Conservation (phyloP, 2,888 invertebrate genomes). For the Cephalotes varians region DNA sequence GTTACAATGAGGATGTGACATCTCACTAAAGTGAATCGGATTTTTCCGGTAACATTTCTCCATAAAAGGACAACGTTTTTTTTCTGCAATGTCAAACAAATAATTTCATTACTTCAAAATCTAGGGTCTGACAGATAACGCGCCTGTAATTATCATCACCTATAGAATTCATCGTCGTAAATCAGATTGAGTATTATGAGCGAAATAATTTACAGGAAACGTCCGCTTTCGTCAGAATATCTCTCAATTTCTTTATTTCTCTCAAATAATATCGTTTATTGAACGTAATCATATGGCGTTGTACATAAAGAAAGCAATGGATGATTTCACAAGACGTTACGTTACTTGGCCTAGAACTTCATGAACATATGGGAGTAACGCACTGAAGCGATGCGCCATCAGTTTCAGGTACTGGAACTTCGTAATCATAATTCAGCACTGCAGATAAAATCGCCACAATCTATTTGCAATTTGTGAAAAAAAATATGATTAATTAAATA, state of each 20-base stretch:
- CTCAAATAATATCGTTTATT: neutral
- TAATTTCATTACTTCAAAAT: neutral
- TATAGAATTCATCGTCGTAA: conserved; percentile 38
- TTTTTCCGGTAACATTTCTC: conserved; percentile 93
- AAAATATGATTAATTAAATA: too few species aligned
- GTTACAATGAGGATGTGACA: conserved; percentile 93
- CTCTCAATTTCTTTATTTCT: neutral
- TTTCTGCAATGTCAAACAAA: conserved; percentile 60
- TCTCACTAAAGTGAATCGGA: conserved; percentile 94
- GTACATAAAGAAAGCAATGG: neutral
- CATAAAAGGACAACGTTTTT: conserved; percentile 91
- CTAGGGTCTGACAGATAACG: neutral
- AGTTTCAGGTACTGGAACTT: neutral
- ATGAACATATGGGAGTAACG: neutral
- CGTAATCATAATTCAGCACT: too few species aligned
- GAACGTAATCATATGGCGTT: neutral
- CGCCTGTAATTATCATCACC: conserved; percentile 1
- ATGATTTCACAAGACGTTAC: neutral
- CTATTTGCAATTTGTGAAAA: too few species aligned
- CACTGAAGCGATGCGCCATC: neutral
- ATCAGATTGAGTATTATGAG: neutral
- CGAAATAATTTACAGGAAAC: neutral
- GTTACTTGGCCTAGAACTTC: neutral
- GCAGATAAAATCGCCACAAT: too few species aligned
- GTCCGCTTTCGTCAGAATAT: neutral